Evolutionary conservation across 2,797 vertebrate species (phyloP).

Genomic region (Cossypha niveicapilla): DNA sequence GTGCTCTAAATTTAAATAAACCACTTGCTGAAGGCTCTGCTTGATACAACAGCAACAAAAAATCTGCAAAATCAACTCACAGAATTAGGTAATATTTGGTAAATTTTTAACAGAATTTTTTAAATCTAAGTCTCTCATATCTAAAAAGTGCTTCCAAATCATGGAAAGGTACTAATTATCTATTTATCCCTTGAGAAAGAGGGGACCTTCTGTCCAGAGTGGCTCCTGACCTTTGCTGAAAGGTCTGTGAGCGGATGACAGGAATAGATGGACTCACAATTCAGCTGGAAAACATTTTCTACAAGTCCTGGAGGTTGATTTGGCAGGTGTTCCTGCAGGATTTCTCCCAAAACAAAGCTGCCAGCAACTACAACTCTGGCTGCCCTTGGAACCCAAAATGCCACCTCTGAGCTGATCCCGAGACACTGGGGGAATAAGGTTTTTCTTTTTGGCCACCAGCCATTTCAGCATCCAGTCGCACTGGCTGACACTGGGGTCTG

Average conservation of each 20-base stretch:
- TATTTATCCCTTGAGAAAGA: neutral
- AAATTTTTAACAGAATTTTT: neutral
- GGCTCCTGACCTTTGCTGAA: neutral
- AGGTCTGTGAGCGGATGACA: neutral
- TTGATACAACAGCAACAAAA: neutral
- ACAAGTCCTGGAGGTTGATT: neutral
- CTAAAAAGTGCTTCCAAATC: neutral
- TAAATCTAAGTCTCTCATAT: neutral
- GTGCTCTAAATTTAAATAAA: neutral
- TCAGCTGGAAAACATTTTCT: neutral
- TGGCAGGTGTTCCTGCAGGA: neutral
- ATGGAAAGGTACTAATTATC: neutral
- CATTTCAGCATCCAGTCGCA: neutral
- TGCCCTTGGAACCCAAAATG: neutral
- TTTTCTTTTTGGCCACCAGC: no score
- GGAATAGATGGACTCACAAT: neutral
- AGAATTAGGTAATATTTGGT: neutral
- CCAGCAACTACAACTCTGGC: neutral
- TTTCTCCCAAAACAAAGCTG: neutral
- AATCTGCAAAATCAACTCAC: neutral
- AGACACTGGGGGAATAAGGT: neutral
- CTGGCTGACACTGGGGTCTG: no score
- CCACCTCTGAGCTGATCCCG: no score
- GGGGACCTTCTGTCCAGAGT: rapidly evolving
- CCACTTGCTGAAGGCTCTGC: neutral